A percentile compares a stretch with the other conserved stretches of the same genome.
These are phyloP conservation scores for Dynastes tityus DNA, from an alignment of 2,888 invertebrate species.

Conservation along the genomic window DNA sequence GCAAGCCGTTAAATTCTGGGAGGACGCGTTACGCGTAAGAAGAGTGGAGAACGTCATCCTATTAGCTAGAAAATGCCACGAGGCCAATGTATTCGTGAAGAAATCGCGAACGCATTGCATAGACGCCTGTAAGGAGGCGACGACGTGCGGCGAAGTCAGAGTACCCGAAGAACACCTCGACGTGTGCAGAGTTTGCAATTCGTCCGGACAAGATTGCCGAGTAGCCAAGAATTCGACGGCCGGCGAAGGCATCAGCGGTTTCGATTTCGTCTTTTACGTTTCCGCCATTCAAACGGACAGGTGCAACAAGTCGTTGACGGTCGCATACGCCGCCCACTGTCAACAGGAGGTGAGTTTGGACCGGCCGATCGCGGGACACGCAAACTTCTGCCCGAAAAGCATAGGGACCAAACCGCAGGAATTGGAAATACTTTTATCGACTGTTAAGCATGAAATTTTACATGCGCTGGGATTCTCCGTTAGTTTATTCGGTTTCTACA, in stretches of 20 bases:
- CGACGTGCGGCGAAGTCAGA: conserved; percentile 96
- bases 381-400: conserved; percentile 96
- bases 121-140: conserved; percentile 84
- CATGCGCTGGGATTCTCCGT: conserved; percentile 98
- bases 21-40: conserved; percentile 90
- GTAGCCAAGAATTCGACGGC: conserved; percentile 73
- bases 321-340: conserved; percentile 98
- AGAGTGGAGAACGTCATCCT: conserved; percentile 89
- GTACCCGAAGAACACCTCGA: conserved; percentile 96
- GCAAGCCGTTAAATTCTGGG: conserved; percentile 95
- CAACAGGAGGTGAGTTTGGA: conserved; percentile 96
- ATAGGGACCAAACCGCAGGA: conserved; percentile 94
- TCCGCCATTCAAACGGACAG: conserved; percentile 91
- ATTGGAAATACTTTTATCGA: conserved; percentile 91
- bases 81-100: conserved; percentile 89
- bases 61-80: conserved; percentile 91
- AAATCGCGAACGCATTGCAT: conserved; percentile 91
- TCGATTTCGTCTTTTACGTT: conserved; percentile 97
- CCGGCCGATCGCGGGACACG: conserved; percentile 98
- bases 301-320: conserved; percentile 91
- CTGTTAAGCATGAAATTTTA: conserved; percentile 98
- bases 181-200: conserved; percentile 90
- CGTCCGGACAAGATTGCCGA: conserved; percentile 88
- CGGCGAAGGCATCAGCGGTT: conserved; percentile 82
- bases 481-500: conserved; percentile 95